Conservation (phyloP, 1,140 invertebrate genomes). For the Cyclargus thomasi region DNA sequence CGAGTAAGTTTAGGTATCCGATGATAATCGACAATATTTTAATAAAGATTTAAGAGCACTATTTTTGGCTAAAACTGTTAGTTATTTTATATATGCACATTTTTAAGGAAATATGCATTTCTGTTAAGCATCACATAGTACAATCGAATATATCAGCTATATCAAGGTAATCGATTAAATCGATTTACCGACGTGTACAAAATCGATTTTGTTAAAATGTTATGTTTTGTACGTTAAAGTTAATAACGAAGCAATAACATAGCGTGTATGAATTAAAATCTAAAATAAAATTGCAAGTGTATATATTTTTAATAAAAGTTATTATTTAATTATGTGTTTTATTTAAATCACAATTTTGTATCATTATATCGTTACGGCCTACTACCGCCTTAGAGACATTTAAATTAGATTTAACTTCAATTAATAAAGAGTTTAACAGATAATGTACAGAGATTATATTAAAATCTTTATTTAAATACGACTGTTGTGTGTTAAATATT, state of each 20-base stretch:
- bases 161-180: conserved; percentile 11
- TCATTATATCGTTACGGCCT: too few relatives aligned
- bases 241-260: conserved; percentile 20
- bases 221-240: conserved; percentile 19
- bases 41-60: conserved; percentile 49
- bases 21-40: conserved; percentile 50
- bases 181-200: conserved; percentile 4
- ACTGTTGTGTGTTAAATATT: too few relatives aligned
- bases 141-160: conserved; percentile 7
- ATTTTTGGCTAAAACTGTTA: conserved; percentile 42
- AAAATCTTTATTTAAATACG: too few relatives aligned
- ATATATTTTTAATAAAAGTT: conserved; percentile 66
- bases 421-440: too few relatives aligned
- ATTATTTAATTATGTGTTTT: conserved; percentile 34
- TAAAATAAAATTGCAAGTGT: conserved; percentile 34
- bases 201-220: conserved; percentile 22
- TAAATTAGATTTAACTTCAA: too few relatives aligned
- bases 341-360: conserved; percentile 21
- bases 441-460: too few relatives aligned
- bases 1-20: neutral
- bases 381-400: too few relatives aligned
- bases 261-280: conserved; percentile 7
- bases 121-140: conserved; percentile 11
- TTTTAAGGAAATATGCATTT: conserved; percentile 12
- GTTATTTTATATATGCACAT: conserved; percentile 17